Evolutionary conservation across 2,888 invertebrate species (phyloP), one percentile per base, ranked within the genome.

Genomic region (Blera fallax): DNA sequence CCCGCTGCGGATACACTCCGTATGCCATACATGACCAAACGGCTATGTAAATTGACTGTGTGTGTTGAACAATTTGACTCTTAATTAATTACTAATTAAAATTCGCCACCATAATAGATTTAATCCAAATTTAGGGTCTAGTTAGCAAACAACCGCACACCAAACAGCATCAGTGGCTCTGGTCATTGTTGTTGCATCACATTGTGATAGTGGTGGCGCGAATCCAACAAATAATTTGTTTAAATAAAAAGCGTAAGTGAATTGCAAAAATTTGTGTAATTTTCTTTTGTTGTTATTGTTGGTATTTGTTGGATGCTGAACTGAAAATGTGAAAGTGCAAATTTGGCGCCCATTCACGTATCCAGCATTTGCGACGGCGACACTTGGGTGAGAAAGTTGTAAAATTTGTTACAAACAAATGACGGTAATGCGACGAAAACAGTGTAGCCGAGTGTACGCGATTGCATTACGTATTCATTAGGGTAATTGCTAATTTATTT

Each of bases 51-150:
- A 76, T 70, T 64, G 37, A 50, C 48, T 77, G 52, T 52, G n/a
- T n/a, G n/a, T n/a, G 70, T 77, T 60, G 14, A 58, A 73, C 78
- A 83, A 70, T 84, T 84, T 84, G 62, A 60, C 40, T 64, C 24
- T 34, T 70, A 74, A 79, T 79, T 84, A 84, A 84, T 84, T 62
- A 79, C 77, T 70, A 83, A 78, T 83, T 83, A 43, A 83, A 74
- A 78, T 69, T 78, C 73, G 34, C 54, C 73, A 78, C 58, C 48
- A 69, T 45, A 54, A 74, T 54, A 21, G 32, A 37, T 29, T 64
- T 58, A 43, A 58, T 52, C 21, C 82, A 54, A 72, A 77, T 72
- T n/a, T n/a, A n/a, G 58, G 18, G 77, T 72, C 54, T 74, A 60
- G 60, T 73, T 80, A 34, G 34, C 27, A 29, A 43, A 32, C 40